Conservation (phyloP, 2,888 invertebrate species). For the Petrophora chlorosata region DNA sequence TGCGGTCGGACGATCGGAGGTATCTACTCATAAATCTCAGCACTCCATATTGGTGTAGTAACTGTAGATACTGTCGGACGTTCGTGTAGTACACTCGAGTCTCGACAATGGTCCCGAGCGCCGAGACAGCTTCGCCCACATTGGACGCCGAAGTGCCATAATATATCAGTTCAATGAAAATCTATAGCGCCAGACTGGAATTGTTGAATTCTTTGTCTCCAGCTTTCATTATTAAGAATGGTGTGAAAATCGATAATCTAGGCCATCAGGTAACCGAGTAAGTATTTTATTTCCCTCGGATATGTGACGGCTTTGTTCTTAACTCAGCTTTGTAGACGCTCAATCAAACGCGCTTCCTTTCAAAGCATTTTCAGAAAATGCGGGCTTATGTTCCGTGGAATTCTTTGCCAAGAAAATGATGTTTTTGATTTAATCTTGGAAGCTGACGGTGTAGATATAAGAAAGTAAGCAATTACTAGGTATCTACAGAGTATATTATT, state of each 20-base stretch:
- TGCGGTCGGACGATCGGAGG: constrained; percentile 31
- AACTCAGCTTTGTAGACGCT: constrained; percentile 25
- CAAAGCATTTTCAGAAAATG: constrained; percentile 23
- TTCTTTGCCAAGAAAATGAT: constrained; percentile 18
- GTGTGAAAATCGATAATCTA: constrained; percentile 18
- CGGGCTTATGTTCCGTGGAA: constrained; percentile 21
- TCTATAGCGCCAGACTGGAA: constrained; percentile 11
- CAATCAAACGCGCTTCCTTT: constrained; percentile 26
- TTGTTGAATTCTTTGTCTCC: constrained; percentile 7
- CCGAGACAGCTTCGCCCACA: constrained; percentile 12
- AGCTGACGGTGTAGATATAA: background rate
- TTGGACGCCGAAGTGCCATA: constrained; percentile 8
- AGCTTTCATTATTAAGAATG: constrained; percentile 17
- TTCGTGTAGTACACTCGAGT: constrained; percentile 7
- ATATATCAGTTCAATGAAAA: constrained; percentile 21
- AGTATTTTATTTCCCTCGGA: constrained; percentile 18
- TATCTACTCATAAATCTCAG: constrained; percentile 38
- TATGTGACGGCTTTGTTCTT: constrained; percentile 24
- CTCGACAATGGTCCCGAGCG: constrained; percentile 9
- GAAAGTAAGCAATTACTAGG: background rate
- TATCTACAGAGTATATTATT: background rate
- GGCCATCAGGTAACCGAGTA: constrained; percentile 14
- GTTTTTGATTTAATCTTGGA: constrained; percentile 19
- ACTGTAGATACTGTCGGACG: background rate
- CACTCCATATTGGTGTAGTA: constrained; percentile 30